Evolutionary conservation across 1,140 invertebrate genomes (phyloP).

Genomic region (Varroa destructor): DNA sequence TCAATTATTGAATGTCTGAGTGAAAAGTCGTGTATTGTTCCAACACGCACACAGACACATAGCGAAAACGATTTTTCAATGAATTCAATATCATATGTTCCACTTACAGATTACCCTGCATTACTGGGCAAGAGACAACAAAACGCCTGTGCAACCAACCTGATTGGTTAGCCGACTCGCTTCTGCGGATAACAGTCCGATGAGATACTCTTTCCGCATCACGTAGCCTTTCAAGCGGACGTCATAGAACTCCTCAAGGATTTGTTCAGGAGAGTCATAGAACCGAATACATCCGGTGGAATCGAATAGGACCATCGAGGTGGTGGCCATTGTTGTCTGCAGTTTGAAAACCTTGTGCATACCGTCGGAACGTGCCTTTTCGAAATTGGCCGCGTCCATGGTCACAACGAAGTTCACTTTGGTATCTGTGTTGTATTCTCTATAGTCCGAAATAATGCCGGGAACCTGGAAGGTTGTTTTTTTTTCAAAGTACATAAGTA

Average conservation of each 20-base stretch:
- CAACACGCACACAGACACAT: too few relatives aligned
- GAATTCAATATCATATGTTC: too few relatives aligned
- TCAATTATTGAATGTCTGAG: too few relatives aligned
- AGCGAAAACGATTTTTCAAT: too few relatives aligned
- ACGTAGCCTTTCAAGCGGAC: constrained; percentile 42
- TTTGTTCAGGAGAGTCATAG: constrained; percentile 42
- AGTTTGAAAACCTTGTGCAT: constrained; percentile 48
- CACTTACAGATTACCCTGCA: too few relatives aligned
- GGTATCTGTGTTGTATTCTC: constrained; percentile 90
- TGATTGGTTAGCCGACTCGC: constrained; percentile 43
- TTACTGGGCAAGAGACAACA: too few relatives aligned
- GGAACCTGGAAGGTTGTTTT: neutral
- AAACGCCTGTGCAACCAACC: constrained; percentile 35
- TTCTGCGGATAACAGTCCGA: constrained; percentile 45
- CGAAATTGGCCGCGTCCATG: constrained; percentile 43
- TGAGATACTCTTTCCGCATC: constrained; percentile 45
- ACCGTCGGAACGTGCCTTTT: constrained; percentile 41
- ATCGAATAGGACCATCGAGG: constrained; percentile 47
- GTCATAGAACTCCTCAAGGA: constrained; percentile 45
- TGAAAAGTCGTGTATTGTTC: too few relatives aligned
- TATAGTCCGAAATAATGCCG: constrained; percentile 50
- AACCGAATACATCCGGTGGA: constrained; percentile 42
- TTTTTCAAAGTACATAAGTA: too few relatives aligned
- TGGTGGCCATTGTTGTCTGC: constrained; percentile 40
- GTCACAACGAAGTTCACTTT: constrained; percentile 51